Conservation (phyloP, 1,140 invertebrate genomes). For the Brachionus calyciflorus region DNA sequence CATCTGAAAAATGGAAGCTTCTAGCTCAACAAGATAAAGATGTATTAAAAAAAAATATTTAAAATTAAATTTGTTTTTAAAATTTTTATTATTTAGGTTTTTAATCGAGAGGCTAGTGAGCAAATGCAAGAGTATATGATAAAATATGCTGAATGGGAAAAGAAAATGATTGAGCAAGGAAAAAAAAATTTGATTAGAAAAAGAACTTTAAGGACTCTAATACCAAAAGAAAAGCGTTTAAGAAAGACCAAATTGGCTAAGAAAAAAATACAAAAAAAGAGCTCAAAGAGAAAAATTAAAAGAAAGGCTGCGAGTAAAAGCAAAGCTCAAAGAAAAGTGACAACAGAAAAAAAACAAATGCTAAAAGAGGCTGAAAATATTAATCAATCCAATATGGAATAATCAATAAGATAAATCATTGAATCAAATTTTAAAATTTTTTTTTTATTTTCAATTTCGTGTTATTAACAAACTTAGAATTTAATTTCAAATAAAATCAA, state of each 20-base stretch:
- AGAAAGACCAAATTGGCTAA: background rate
- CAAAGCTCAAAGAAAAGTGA: too few relatives aligned
- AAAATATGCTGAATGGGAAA: constrained; percentile 9
- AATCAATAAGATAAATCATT: too few relatives aligned
- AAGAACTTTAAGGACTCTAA: background rate
- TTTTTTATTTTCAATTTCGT: too few relatives aligned
- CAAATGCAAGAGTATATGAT: background rate
- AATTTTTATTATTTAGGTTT: background rate
- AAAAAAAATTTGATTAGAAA: constrained; percentile 10
- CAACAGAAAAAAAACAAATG: too few relatives aligned
- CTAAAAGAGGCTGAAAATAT: too few relatives aligned
- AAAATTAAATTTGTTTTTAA: background rate
- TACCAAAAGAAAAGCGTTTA: background rate
- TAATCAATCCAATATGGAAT: too few relatives aligned
- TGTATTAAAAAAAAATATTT: background rate
- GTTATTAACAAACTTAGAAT: too few relatives aligned
- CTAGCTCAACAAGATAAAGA: constrained; percentile 29
- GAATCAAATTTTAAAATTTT: too few relatives aligned
- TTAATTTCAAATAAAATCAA: too few relatives aligned
- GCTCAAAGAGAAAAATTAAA: background rate
- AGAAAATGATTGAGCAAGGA: background rate
- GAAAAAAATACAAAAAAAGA: background rate
- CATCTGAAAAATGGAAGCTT: constrained; percentile 14
- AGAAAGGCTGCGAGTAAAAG: background rate
- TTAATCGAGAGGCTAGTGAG: background rate